A percentile compares a stretch with the other conserved stretches of the same genome.
Conservation (phyloP, 2,113 vertebrate species). For the Triplophysa dalaica region DNA sequence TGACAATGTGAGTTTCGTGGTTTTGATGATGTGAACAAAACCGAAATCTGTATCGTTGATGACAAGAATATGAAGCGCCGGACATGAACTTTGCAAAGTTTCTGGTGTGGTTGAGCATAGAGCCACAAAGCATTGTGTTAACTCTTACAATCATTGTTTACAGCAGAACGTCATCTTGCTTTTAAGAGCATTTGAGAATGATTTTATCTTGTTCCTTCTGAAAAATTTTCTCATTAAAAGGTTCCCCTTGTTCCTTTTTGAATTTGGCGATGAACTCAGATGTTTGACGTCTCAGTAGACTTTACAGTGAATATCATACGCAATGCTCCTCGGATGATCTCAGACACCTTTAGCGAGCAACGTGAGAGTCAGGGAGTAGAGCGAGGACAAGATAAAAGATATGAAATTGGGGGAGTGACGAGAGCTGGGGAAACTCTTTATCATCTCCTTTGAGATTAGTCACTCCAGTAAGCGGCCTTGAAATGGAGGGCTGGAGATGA, state of each 20-base stretch:
- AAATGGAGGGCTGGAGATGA: constrained; percentile 41
- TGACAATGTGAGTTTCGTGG: no score
- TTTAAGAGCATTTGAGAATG: neutral
- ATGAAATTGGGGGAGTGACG: constrained; percentile 45
- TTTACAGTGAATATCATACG: constrained; percentile 30
- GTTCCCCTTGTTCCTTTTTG: neutral
- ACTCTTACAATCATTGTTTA: neutral
- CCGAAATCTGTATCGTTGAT: neutral
- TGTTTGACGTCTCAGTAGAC: neutral
- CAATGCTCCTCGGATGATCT: constrained; percentile 5
- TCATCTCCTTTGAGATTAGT: constrained; percentile 55
- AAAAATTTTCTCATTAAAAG: neutral
- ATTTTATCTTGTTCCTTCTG: neutral
- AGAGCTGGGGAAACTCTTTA: constrained; percentile 50
- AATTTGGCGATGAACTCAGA: no score
- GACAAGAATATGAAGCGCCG: neutral
- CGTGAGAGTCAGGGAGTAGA: constrained; percentile 34
- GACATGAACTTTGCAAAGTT: neutral
- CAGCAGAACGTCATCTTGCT: neutral
- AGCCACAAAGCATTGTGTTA: neutral
- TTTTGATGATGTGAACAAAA: no score
- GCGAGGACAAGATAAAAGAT: constrained; percentile 42
- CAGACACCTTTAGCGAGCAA: constrained; percentile 44
- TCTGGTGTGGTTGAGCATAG: neutral
- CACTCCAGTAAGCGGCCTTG: constrained; percentile 46